These are phyloP conservation scores for Scaptomyza cyrtandrae DNA, from an alignment of 2,888 invertebrate species.

Conservation along the genomic window DNA sequence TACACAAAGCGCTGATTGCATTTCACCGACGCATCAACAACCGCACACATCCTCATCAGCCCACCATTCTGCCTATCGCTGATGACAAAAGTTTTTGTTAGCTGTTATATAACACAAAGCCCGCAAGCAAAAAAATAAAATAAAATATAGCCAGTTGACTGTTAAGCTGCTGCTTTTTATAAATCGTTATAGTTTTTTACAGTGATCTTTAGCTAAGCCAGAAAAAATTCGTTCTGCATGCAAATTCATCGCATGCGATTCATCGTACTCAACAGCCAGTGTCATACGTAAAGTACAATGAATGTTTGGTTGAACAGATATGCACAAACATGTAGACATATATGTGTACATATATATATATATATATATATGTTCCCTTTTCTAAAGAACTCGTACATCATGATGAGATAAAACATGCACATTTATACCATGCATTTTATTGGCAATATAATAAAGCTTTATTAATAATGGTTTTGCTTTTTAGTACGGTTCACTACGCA, in stretches of 20 bases:
- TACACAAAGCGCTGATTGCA: conserved; percentile 67
- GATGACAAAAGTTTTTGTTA: conserved; percentile 18
- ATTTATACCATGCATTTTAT: conserved; percentile 47
- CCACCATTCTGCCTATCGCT: background rate
- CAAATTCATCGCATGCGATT: conserved; percentile 57
- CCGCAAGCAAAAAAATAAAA: conserved; percentile 3
- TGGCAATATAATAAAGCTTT: conserved; percentile 51
- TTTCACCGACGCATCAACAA: conserved; percentile 3
- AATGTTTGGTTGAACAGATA: background rate
- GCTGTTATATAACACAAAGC: conserved; percentile 19
- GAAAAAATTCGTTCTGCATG: conserved; percentile 31
- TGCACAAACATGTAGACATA: conserved; percentile 1
- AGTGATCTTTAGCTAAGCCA: conserved; percentile 21
- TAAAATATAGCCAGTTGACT: conserved; percentile 22
- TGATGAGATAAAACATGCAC: conserved; percentile 44
- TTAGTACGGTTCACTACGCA: conserved; percentile 39
- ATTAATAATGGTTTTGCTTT: conserved; percentile 52
- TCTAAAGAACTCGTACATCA: conserved; percentile 12
- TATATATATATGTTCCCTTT: background rate
- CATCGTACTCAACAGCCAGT: conserved; percentile 53
- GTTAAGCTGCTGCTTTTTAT: conserved; percentile 37
- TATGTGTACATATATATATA: conserved; percentile 8
- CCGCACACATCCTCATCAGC: background rate
- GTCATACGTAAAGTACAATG: conserved; percentile 31
- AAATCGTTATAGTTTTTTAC: conserved; percentile 51